phyloP scores from a whole-genome alignment of 2,113 vertebrate species.

The Haemorhous mexicanus region DNA sequence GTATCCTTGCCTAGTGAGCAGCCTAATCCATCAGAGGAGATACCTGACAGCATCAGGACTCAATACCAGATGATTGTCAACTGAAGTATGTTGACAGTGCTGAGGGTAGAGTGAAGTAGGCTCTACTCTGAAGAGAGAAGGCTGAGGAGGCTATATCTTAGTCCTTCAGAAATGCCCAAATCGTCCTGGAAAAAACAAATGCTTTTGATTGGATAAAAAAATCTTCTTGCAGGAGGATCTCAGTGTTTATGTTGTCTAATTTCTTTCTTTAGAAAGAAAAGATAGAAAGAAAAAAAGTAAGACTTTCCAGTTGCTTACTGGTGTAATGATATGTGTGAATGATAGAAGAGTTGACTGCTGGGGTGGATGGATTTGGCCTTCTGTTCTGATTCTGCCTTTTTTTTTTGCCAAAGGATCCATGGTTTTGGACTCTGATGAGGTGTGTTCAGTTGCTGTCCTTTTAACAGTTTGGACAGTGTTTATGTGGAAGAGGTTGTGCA shows the following conservation, averaged over 20 bases:
- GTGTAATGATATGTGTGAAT: neutral
- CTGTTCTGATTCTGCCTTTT: neutral
- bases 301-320: neutral
- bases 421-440: neutral
- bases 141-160: neutral
- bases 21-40: neutral
- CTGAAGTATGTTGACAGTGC: neutral
- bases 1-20: neutral
- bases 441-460: slow-evolving; percentile 11
- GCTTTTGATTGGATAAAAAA: neutral
- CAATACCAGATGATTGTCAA: neutral
- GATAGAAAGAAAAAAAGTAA: neutral
- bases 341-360: neutral
- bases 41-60: neutral
- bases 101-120: neutral
- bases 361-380: neutral
- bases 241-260: neutral
- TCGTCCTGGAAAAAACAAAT: neutral
- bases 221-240: neutral
- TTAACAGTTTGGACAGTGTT: neutral
- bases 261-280: neutral
- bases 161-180: neutral
- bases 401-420: neutral
- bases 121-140: neutral
- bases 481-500: slow-evolving; percentile 24